Base-by-base conservation (phyloP, 2,113 vertebrate genomes). In the Nyctereutes procyonoides region DNA sequence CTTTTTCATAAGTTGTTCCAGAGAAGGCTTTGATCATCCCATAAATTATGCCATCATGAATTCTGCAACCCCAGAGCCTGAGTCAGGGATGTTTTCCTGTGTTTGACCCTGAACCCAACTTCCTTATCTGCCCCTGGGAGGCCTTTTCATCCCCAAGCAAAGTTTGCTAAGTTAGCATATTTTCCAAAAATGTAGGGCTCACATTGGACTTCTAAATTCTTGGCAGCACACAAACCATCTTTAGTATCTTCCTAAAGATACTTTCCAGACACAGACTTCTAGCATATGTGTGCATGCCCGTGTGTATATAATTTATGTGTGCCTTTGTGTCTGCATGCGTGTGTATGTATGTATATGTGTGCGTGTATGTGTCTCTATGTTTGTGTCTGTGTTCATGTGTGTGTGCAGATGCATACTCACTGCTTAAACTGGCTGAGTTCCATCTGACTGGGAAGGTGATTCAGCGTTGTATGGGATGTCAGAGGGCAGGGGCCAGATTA, bases 31-130 rank as follows among this genome's bases (percentile, higher is more conserved):
- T 55, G 62, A 63, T 32, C 15, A 0, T 15, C 51, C 26, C 38
- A 3, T 51, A 22, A 43, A 51, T n/a, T 8, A 43, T 0, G 9
- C 26, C 51, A 2, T 13, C 9, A 0, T 0, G 15, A 22, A 0
- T 28, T 15, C 48, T 30, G 20, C 35, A 8, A 17, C 1, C 0
- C 14, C 2, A 8, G 24, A 3, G 20, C 30, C 81, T 51, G 32
- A 14, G 8, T 17, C 26, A 32, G 58, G 53, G 51, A 8, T 30
- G 26, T 8, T 24, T n/a, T 90, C 32, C 22, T 58, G 43, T 0
- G 0, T 0, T 17, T 35, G 8, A 35, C 73, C n/a, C 60, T 3
- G 53, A 51, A 0, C 11, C 0, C 0, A 22, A 10, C 38, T 17
- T 76, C n/a, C 8, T 17, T 35, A 5, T 17, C 32, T 1, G 13